These are phyloP conservation scores for Trichonephila clavata DNA, from an alignment of 1,140 invertebrate genomes.

Conservation along the genomic window DNA sequence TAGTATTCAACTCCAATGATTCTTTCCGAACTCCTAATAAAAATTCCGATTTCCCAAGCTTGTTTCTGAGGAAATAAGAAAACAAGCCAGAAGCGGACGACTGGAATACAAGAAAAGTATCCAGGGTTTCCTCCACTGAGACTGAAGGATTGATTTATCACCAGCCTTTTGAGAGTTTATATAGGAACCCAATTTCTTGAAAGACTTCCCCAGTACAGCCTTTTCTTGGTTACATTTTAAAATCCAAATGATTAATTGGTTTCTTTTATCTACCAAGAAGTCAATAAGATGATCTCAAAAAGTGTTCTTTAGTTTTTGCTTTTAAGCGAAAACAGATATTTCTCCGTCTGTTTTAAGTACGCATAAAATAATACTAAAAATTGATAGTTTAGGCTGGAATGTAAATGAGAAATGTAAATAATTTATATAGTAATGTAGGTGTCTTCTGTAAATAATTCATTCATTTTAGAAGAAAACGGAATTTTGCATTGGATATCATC, in stretches of 20 bases:
- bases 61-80: neutral
- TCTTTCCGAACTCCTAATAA: neutral
- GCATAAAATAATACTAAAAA: too few relatives aligned
- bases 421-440: too few relatives aligned
- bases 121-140: neutral
- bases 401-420: too few relatives aligned
- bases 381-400: too few relatives aligned
- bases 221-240: slow-evolving; percentile 7
- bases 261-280: neutral
- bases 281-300: neutral
- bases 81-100: neutral
- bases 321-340: too few relatives aligned
- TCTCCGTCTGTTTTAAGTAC: too few relatives aligned
- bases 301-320: too few relatives aligned
- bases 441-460: too few relatives aligned
- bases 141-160: slow-evolving; percentile 23
- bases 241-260: neutral
- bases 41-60: slow-evolving; percentile 5
- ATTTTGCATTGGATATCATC: too few relatives aligned
- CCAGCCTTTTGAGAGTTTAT: neutral
- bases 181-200: slow-evolving; percentile 12
- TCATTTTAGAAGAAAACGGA: too few relatives aligned
- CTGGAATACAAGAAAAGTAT: neutral
- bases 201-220: neutral
- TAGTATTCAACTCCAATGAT: neutral